These are phyloP conservation scores for Macrostomum lignano DNA, from an alignment of 1,140 invertebrate genomes.

Conservation along the genomic window DNA sequence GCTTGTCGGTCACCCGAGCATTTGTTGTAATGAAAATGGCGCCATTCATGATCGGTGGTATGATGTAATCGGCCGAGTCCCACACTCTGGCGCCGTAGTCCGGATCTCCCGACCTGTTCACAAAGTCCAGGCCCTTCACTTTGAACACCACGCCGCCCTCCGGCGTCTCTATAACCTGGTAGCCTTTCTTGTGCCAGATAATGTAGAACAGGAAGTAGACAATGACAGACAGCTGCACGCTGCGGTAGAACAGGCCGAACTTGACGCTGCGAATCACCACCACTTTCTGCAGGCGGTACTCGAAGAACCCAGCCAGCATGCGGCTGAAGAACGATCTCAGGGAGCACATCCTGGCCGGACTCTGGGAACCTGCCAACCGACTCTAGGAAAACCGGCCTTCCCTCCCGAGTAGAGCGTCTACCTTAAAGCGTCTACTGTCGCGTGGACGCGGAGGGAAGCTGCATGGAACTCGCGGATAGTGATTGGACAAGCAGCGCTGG, in stretches of 20 bases:
- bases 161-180: constrained; percentile 5
- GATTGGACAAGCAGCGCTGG: too few species aligned
- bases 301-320: constrained; percentile 3
- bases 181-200: constrained; percentile 7
- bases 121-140: constrained; percentile 6
- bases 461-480: too few species aligned
- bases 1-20: constrained; percentile 5
- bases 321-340: too few species aligned
- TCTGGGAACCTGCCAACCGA: too few species aligned
- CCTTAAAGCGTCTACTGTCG: too few species aligned
- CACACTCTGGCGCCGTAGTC: constrained; percentile 4
- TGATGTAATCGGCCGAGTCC: constrained; percentile 8
- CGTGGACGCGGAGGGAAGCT: too few species aligned
- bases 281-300: constrained; percentile 7
- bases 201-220: constrained; percentile 7
- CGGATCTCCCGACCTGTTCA: neutral
- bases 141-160: constrained; percentile 4
- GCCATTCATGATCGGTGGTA: constrained; percentile 7
- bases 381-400: too few species aligned
- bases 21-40: constrained; percentile 8
- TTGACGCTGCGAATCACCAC: constrained; percentile 5
- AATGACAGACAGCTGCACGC: constrained; percentile 6
- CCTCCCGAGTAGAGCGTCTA: too few species aligned
- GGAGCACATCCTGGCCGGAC: too few species aligned
- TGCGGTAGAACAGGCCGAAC: constrained; percentile 5